These are phyloP conservation scores for Pomacea maculata DNA, from an alignment of 1,140 invertebrate genomes.

Conservation along the genomic window DNA sequence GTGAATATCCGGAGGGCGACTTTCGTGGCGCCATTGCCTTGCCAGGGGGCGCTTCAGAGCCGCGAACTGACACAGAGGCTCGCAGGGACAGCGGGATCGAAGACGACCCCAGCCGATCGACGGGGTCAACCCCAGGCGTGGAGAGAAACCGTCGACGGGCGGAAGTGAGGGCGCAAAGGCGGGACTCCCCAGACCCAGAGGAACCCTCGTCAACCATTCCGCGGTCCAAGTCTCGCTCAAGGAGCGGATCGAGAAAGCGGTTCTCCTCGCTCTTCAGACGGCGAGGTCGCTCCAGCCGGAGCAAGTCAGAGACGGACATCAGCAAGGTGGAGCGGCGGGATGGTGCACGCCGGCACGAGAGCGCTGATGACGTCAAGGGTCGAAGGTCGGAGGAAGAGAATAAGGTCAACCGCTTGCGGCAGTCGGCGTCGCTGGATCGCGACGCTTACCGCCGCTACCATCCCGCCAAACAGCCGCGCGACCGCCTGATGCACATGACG, in stretches of 20 bases:
- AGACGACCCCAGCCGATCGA: background rate
- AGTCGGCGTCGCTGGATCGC: background rate
- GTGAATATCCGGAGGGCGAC: too few relatives aligned
- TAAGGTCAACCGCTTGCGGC: background rate
- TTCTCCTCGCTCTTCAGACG: constrained; percentile 32
- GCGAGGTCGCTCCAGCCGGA: constrained; percentile 19
- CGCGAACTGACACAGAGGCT: too few relatives aligned
- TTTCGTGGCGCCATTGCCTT: too few relatives aligned
- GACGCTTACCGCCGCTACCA: constrained; percentile 22
- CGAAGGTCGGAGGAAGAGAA: constrained; percentile 1
- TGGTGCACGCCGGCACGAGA: constrained; percentile 8
- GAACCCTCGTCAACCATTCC: background rate
- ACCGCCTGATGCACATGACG: constrained; percentile 34
- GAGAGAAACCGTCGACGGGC: background rate
- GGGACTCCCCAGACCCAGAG: background rate
- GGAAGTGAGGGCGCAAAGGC: background rate
- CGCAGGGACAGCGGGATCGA: constrained; percentile 10
- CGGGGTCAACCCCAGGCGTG: background rate
- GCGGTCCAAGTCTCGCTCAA: constrained; percentile 27
- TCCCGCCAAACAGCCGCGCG: constrained; percentile 28
- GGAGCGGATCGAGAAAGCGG: constrained; percentile 30
- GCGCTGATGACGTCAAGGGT: constrained; percentile 19
- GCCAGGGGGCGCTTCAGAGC: too few relatives aligned
- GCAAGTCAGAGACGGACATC: constrained; percentile 32
- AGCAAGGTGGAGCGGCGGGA: background rate